A percentile compares a stretch with the other conserved stretches of the same genome.
Evolutionary conservation across 2,113 vertebrate genomes (phyloP).

Genomic region (Piprites chloris): DNA sequence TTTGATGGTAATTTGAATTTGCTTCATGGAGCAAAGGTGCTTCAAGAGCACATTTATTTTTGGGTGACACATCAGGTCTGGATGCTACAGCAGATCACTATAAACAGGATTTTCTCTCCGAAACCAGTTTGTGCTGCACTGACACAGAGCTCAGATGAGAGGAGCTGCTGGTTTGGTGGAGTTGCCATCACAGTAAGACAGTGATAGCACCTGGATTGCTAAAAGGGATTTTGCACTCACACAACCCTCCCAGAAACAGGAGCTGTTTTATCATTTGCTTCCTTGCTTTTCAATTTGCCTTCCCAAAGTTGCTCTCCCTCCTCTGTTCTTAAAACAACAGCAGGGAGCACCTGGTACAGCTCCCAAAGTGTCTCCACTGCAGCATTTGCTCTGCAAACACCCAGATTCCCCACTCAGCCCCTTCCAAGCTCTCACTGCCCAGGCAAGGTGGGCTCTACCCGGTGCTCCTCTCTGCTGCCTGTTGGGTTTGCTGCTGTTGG

Average conservation of each 20-base stretch:
- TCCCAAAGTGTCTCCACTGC: background rate
- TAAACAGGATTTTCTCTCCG: background rate
- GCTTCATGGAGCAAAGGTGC: background rate
- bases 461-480: background rate
- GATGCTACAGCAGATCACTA: rapidly evolving
- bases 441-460: background rate
- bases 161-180: background rate
- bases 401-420: background rate
- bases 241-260: background rate
- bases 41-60: background rate
- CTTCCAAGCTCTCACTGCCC: rapidly evolving
- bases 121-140: background rate
- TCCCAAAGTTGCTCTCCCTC: background rate
- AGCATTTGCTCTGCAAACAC: background rate
- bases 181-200: background rate
- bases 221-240: background rate
- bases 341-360: background rate
- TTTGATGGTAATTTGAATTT: background rate
- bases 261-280: rapidly evolving
- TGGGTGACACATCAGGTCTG: background rate
- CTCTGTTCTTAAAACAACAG: background rate
- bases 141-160: background rate
- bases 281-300: background rate
- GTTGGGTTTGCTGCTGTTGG: background rate
- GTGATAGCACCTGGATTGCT: background rate